Conservation (phyloP, 2,888 invertebrate species). For the Macaria notata region DNA sequence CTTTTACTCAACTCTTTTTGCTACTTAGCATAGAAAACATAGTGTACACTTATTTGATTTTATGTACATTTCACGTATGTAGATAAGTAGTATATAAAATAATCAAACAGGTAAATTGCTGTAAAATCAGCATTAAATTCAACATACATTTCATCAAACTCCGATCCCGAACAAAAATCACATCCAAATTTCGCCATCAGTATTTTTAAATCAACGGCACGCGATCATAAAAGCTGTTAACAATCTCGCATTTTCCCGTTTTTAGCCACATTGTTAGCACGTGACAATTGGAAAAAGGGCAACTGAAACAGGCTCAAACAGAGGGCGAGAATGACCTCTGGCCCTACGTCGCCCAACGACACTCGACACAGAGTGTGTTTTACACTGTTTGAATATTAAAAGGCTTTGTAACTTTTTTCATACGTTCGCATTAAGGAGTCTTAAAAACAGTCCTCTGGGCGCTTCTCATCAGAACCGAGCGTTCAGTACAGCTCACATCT, state of each 20-base stretch:
- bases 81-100: no score
- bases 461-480: conserved; percentile 59
- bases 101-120: no score
- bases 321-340: conserved; percentile 43
- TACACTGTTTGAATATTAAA: conserved; percentile 66
- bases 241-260: conserved; percentile 26
- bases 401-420: conserved; percentile 60
- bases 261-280: conserved; percentile 43
- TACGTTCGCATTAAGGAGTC: conserved; percentile 59
- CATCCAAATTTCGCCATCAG: no score
- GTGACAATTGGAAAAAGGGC: conserved; percentile 65
- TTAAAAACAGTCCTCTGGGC: conserved; percentile 59
- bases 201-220: conserved; percentile 19
- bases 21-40: no score
- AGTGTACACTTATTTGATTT: no score
- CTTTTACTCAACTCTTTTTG: no score
- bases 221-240: conserved; percentile 23
- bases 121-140: no score
- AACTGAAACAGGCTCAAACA: conserved; percentile 45
- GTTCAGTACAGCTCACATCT: conserved; percentile 47
- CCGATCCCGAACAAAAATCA: not conserved
- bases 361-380: conserved; percentile 60
- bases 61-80: no score
- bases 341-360: conserved; percentile 55
- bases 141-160: no score